Conservation (phyloP, 1,140 invertebrate species). For the Cyclargus thomasi region DNA sequence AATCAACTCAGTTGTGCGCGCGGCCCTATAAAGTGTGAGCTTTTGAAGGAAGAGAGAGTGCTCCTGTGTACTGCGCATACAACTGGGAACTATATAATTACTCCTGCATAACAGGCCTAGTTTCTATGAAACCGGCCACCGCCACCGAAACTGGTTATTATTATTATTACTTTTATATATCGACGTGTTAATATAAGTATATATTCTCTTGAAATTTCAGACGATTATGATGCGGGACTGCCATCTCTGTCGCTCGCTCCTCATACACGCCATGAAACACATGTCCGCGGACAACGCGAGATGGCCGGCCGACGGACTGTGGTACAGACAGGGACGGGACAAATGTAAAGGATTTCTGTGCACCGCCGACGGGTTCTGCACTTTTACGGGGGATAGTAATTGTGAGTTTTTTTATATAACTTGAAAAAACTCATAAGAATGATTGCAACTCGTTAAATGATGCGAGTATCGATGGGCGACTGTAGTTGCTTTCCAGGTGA, state of each 20-base stretch:
- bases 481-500: no score
- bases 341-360: slow-evolving; percentile 82
- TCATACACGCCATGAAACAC: slow-evolving; percentile 37
- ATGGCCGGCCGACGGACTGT: slow-evolving; percentile 49
- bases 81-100: no score
- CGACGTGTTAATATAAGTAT: background rate
- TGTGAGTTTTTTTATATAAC: no score
- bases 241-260: slow-evolving; percentile 62
- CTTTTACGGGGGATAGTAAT: slow-evolving; percentile 40
- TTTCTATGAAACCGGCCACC: no score
- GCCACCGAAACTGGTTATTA: no score
- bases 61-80: no score
- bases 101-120: no score
- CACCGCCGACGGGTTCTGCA: slow-evolving; percentile 60
- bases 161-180: slow-evolving; percentile 5
- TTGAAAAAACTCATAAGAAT: no score
- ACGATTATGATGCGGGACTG: slow-evolving; percentile 81
- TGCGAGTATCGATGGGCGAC: no score
- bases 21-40: no score
- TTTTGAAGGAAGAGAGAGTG: no score
- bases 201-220: slow-evolving; percentile 42
- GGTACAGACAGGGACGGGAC: slow-evolving; percentile 40
- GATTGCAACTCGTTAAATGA: background rate
- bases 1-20: no score
- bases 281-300: slow-evolving; percentile 46